Evolutionary conservation across 2,113 vertebrate species (phyloP).

Genomic region (Ailurus styani): DNA sequence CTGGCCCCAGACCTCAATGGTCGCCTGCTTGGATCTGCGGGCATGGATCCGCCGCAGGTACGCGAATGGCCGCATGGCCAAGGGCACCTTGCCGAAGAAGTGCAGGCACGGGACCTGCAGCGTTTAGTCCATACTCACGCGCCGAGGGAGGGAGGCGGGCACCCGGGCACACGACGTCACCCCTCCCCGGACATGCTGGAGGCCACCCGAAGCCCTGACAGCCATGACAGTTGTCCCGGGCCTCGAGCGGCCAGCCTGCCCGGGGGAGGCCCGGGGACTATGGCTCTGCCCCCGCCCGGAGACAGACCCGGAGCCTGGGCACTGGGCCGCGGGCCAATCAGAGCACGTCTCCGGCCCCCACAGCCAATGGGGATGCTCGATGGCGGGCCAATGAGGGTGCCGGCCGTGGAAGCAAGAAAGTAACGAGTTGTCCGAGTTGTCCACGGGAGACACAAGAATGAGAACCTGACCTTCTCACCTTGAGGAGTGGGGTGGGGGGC

Average conservation of each 20-base stretch:
- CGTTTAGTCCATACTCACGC: neutral
- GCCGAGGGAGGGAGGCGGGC: neutral
- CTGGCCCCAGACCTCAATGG: neutral
- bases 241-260: too few relatives aligned
- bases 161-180: neutral
- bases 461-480: conserved; percentile 44
- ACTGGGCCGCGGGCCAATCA: conserved; percentile 40
- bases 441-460: accelerated
- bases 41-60: accelerated
- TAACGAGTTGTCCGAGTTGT: neutral
- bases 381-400: conserved; percentile 32
- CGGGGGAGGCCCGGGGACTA: too few relatives aligned
- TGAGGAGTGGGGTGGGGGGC: accelerated
- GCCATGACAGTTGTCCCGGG: neutral
- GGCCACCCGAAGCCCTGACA: neutral
- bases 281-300: neutral
- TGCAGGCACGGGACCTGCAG: accelerated
- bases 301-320: neutral
- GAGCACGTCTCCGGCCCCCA: accelerated
- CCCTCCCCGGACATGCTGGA: neutral
- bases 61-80: neutral
- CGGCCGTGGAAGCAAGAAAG: neutral
- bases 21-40: neutral
- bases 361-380: conserved; percentile 43
- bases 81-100: neutral